A percentile compares a stretch with the other conserved stretches of the same genome.
These are phyloP conservation scores for Tillus elongatus DNA, from an alignment of 2,888 invertebrate species.

Conservation along the genomic window DNA sequence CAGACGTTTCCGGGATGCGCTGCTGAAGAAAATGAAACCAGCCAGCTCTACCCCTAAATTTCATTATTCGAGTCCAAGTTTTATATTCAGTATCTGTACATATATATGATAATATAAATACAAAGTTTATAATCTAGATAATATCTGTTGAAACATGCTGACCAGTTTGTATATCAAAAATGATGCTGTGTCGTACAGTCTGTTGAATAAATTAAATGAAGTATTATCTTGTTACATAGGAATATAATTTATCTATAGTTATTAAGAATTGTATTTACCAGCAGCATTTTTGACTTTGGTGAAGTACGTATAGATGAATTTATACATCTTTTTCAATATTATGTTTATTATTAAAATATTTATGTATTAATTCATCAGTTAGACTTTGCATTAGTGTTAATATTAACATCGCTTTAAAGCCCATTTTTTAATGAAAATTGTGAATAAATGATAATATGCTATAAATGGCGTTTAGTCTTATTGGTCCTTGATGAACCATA, in stretches of 20 bases:
- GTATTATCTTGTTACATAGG: conserved; percentile 34
- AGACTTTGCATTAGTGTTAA: conserved; percentile 43
- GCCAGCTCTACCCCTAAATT: not conserved
- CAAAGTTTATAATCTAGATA: conserved; percentile 14
- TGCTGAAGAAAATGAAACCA: not conserved
- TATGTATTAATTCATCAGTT: conserved; percentile 40
- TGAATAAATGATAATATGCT: conserved; percentile 37
- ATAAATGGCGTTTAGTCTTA: conserved; percentile 8
- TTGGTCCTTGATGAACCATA: too few relatives aligned
- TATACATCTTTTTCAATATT: conserved; percentile 37
- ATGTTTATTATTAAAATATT: conserved; percentile 33
- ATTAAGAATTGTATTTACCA: conserved; percentile 24
- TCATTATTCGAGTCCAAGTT: conserved; percentile 29
- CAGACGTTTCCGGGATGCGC: conserved; percentile 25
- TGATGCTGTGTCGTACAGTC: conserved; percentile 30
- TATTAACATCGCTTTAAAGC: conserved; percentile 42
- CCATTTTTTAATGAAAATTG: conserved; percentile 43
- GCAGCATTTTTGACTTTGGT: conserved; percentile 32
- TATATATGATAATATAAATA: conserved; percentile 11
- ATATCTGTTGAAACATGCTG: conserved; percentile 29
- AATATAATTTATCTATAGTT: conserved; percentile 32
- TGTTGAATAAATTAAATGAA: conserved; percentile 26
- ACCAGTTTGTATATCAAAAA: conserved; percentile 28
- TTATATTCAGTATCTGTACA: conserved; percentile 26
- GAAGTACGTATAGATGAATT: conserved; percentile 32